These are phyloP conservation scores for Notarius quadriscutis DNA, from an alignment of 2,113 vertebrate species.

Conservation along the genomic window DNA sequence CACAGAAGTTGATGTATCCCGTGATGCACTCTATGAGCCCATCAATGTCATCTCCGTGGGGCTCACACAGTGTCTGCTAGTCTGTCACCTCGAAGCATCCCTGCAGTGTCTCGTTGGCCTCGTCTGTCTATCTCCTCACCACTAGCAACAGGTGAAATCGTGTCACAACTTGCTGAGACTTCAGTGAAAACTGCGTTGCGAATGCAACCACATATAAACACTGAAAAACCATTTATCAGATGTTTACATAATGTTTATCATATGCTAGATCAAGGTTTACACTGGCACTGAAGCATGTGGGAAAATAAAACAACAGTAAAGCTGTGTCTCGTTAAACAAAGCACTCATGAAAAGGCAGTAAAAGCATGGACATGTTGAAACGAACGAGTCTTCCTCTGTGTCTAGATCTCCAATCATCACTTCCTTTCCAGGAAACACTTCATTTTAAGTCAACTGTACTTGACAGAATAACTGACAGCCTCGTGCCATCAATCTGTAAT, in stretches of 20 bases:
- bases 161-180: not conserved
- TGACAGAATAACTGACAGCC: not conserved
- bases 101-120: too few species aligned
- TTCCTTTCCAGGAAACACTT: not conserved
- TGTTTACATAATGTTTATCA: constrained; percentile 27
- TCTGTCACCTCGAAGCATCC: too few species aligned
- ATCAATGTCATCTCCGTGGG: too few species aligned
- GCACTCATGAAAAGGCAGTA: not conserved
- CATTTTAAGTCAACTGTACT: constrained; percentile 13
- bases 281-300: constrained; percentile 15
- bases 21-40: too few species aligned
- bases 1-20: too few species aligned
- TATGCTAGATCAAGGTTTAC: constrained; percentile 18
- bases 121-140: too few species aligned
- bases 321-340: constrained; percentile 26
- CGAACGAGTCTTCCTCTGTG: not conserved
- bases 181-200: not conserved
- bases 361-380: not conserved
- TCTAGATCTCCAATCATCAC: not conserved
- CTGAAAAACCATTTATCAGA: not conserved
- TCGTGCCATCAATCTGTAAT: constrained; percentile 15
- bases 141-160: not conserved
- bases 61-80: too few species aligned
- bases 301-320: constrained; percentile 23
- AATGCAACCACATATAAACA: not conserved